A percentile compares a stretch with the other conserved stretches of the same genome.
Evolutionary conservation across 2,113 vertebrate genomes (phyloP).

Genomic region (Pantherophis guttatus): DNA sequence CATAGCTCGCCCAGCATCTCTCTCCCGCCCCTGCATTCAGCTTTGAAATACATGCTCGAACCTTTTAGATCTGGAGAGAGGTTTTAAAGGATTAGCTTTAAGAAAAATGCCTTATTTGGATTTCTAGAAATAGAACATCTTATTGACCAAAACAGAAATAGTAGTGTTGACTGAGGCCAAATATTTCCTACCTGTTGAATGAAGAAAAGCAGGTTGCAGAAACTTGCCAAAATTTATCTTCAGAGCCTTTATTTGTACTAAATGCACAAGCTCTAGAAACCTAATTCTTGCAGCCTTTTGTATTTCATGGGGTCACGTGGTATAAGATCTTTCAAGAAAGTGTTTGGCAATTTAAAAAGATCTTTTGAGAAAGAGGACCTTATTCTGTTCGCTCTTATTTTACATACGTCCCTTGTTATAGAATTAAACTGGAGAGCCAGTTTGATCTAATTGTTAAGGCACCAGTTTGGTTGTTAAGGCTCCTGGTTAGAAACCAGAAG

Average conservation of each 20-base stretch:
- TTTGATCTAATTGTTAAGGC: too few species aligned
- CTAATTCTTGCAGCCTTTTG: conserved; percentile 61
- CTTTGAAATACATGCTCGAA: conserved; percentile 39
- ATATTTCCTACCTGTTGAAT: conserved; percentile 66
- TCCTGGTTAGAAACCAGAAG: neutral
- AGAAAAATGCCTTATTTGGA: conserved; percentile 52
- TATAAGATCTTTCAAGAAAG: conserved; percentile 68
- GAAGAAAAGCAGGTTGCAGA: conserved; percentile 41
- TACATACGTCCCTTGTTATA: conserved; percentile 52
- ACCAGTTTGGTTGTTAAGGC: neutral
- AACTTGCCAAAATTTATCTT: conserved; percentile 47
- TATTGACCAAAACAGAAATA: conserved; percentile 56
- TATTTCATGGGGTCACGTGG: conserved; percentile 35
- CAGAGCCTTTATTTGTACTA: conserved; percentile 54
- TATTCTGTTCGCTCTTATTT: conserved; percentile 59
- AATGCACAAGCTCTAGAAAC: conserved; percentile 44
- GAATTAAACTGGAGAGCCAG: conserved; percentile 27
- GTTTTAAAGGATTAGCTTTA: conserved; percentile 56
- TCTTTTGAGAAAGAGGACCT: conserved; percentile 58
- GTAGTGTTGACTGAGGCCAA: conserved; percentile 43
- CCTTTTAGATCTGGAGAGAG: conserved; percentile 47
- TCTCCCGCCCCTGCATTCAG: neutral
- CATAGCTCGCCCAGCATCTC: conserved; percentile 34
- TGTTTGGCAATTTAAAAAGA: conserved; percentile 66
- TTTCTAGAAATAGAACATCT: conserved; percentile 59